A percentile compares a stretch with the other conserved stretches of the same genome.
Conservation (phyloP, 2,113 vertebrate species). For the Plecturocebus donacophilus region DNA sequence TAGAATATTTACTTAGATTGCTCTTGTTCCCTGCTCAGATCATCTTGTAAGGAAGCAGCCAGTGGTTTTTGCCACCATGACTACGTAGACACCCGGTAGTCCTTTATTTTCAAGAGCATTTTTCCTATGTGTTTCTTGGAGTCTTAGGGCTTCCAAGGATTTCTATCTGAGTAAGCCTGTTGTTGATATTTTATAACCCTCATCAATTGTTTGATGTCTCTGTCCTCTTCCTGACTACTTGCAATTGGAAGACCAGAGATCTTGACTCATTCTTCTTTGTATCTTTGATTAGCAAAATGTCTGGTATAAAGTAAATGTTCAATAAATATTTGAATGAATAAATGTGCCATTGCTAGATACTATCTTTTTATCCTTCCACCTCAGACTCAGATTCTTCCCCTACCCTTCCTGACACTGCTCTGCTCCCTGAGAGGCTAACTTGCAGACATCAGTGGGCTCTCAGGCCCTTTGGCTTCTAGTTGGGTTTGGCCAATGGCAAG, state of each 20-base stretch:
- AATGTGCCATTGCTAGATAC: accelerated
- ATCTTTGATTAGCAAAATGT: neutral
- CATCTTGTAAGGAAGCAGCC: too few species aligned
- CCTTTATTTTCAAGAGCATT: neutral
- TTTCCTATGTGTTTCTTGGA: neutral
- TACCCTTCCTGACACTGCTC: neutral
- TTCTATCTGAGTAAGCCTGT: neutral
- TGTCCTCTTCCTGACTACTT: neutral
- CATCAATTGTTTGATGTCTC: neutral
- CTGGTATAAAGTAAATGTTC: neutral
- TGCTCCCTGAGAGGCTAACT: neutral
- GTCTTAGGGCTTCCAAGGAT: neutral
- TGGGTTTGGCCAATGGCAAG: neutral
- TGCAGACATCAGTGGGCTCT: neutral
- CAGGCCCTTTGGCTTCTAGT: neutral
- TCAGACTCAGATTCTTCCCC: too few species aligned
- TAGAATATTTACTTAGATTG: neutral
- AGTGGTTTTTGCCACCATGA: neutral
- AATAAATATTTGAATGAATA: neutral
- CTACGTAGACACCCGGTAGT: neutral
- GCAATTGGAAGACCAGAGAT: neutral
- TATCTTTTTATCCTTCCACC: neutral
- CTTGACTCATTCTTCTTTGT: neutral
- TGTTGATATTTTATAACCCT: neutral
- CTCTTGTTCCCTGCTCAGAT: neutral